Evolutionary conservation across 2,888 invertebrate species (phyloP), one percentile per base, ranked within the genome.

Genomic region (Orgyia antiqua): DNA sequence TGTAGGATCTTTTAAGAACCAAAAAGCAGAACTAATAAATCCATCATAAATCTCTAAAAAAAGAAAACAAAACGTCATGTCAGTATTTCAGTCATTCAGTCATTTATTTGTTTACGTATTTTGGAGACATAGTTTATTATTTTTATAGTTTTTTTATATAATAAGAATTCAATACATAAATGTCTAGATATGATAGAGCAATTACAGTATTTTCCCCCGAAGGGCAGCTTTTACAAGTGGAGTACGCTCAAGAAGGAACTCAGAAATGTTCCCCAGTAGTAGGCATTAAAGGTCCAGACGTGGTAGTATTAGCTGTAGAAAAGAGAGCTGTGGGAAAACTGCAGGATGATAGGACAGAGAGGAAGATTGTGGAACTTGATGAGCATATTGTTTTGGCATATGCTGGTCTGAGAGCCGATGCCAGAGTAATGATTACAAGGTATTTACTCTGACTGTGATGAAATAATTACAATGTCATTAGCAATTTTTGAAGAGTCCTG

Each of bases 131-230:
- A 15, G 6, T 15, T 15, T 15, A 15, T 15, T 15, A 15, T 15
- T 15, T 15, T 15, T 15, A 15, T 6, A 15, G 15, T 15, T 6
- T 4, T n/a, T n/a, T n/a, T n/a, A n/a, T n/a, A n/a, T n/a, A n/a
- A n/a, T n/a, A 25, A 13, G 8, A 13, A 26, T 17, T 15, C 27
- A 5, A 11, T 10, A 24, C 29, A 7, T 27, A n/a, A 2, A 72
- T 80, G 89, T 31, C 92, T 34, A 89, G 92, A 45, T 98, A 98
- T 83, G 98, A 99, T 83, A 90, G 98, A 72, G 98, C 98, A 42
- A 97, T 99, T 51, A 99, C 98, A 31, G 98, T 99, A 39, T 99
- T 99, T 79, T 98, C 98, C 0, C 98, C 98, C 0, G 98, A 99
- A 76, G 99, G 99, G 0, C 98, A 98, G 87, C 88, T 99, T 34